Conservation (phyloP, 2,888 invertebrate genomes). For the Malthinus flaveolus region DNA sequence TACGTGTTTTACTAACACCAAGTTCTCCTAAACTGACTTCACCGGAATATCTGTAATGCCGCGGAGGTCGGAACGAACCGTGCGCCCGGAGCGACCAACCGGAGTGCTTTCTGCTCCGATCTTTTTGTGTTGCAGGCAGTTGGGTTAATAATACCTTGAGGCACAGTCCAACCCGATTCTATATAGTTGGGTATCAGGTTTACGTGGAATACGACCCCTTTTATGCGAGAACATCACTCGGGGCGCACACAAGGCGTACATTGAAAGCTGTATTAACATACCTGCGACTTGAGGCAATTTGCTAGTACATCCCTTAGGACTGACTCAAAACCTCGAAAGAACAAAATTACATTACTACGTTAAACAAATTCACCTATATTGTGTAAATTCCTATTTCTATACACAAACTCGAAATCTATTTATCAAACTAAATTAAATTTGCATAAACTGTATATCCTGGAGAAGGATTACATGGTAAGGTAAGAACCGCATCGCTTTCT, state of each 20-base stretch:
- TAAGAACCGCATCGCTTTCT: no score
- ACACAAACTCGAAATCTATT: constrained; percentile 26
- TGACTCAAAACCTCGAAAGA: constrained; percentile 22
- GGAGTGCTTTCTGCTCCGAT: constrained; percentile 40
- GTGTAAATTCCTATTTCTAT: constrained; percentile 34
- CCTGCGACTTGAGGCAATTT: constrained; percentile 35
- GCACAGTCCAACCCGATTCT: constrained; percentile 45
- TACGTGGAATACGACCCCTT: constrained; percentile 48
- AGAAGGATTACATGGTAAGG: no score
- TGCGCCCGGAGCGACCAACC: constrained; percentile 44
- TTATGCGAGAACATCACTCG: constrained; percentile 41
- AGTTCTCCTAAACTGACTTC: constrained; percentile 39
- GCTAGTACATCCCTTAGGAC: constrained; percentile 28
- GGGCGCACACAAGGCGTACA: constrained; percentile 43
- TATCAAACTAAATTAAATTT: neutral
- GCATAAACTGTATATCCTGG: neutral
- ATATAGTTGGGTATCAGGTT: constrained; percentile 44
- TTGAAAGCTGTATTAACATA: constrained; percentile 37
- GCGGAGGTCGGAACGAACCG: constrained; percentile 36
- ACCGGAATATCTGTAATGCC: constrained; percentile 34
- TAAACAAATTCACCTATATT: constrained; percentile 41
- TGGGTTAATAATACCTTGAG: constrained; percentile 49
- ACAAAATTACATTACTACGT: constrained; percentile 27
- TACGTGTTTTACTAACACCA: constrained; percentile 30
- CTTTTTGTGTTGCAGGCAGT: constrained; percentile 48